Base-by-base conservation (phyloP, 2,888 invertebrate genomes). In the Corythucha ciliata region DNA sequence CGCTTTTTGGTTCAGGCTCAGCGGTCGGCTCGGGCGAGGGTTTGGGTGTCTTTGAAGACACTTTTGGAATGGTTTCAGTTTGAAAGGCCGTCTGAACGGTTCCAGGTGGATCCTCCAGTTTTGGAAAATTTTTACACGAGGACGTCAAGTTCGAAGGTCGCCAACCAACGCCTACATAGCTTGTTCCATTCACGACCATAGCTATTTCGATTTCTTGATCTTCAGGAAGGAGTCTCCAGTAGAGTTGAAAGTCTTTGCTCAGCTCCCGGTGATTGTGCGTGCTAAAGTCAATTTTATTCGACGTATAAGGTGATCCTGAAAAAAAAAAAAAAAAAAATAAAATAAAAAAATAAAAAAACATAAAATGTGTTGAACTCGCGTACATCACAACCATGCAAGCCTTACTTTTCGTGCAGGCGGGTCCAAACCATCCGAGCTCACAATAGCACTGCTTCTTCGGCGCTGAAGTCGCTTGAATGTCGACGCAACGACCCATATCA, bases 161-260 rank as follows among this genome's bases (percentile, higher is more conserved):
- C 93, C 94, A 96, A n/a, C 96, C 96, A 5, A 96, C 61, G 6
- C 82, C 90, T 3, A 81, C 82, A 72, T 90, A 96, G 12, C 89
- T 85, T 1, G 84, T 83, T 2, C 89, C 81, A 60, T 91, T 89
- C n/a, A 85, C 89, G 41, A 83, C 78, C 70, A 93, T 77, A 0
- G 92, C 78, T 21, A 91, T 74, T 68, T 94, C 94, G 22, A 94
- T 72, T 70, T 94, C 93, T n/a, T 77, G 77, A 26, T 80, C 78
- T 54, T 88, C 86, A 63, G 81, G 79, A 39, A 93, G 65, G 33
- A 93, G 76, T 45, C 85, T 75, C 90, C 92, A 93, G 70, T 85
- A 89, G 54, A 94, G 71, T 25, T 77, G 76, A 68, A 84, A 83
- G 56, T 82, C 78, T 12, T 81, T 77, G 3, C 84, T 83, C 25